Evolutionary conservation across 2,888 invertebrate species (phyloP), one percentile per base, ranked within the genome.

Genomic region (Reticulitermes lucifugus): DNA sequence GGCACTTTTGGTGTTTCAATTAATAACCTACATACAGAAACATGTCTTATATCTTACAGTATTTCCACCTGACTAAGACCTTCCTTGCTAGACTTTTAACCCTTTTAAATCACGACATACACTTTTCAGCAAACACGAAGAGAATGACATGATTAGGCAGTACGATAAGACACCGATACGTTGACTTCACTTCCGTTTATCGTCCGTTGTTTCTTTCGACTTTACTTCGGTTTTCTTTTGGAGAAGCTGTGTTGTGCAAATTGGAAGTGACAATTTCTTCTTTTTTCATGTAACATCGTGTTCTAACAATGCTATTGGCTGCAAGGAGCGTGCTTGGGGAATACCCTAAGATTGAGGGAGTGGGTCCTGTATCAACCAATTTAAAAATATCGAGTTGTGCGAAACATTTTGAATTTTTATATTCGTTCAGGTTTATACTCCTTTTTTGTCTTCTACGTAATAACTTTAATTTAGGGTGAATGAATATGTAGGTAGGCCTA

Each of bases 201-300:
- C 21, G 29, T 35, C 25, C 41, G 59, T 35, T 81, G 41, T 81
- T 55, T 60, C 60, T 60, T 81, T 81, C 81, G 81, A 70, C 81
- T 81, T n/a, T 25, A 70, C 43, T 79, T 79, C 79, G 79, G 79
- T 79, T 51, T 79, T 51, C 79, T 70, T 81, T 80, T 70, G 41
- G 29, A 43, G 81, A 81, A 41, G 29, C 65, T 65, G 43, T 70
- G 70, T 81, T 25, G 65, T 35, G 65, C 79, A 83, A 85, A 85
- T 85, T 85, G 85, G 79, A 85, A 85, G 83, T 83, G 85, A 85
- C 85, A 85, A 85, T 83, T 85, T 85, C 79, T 79, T 65, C 29
- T 41, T 77, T 46, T 77, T 77, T 41, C n/a, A n/a, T 46, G 21
- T 43, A 77, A n/a, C 77, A 77, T n/a, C 12, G 77, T 46, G 46